Evolutionary conservation across 2,113 vertebrate species (phyloP).

Genomic region (Callionymus lyra): DNA sequence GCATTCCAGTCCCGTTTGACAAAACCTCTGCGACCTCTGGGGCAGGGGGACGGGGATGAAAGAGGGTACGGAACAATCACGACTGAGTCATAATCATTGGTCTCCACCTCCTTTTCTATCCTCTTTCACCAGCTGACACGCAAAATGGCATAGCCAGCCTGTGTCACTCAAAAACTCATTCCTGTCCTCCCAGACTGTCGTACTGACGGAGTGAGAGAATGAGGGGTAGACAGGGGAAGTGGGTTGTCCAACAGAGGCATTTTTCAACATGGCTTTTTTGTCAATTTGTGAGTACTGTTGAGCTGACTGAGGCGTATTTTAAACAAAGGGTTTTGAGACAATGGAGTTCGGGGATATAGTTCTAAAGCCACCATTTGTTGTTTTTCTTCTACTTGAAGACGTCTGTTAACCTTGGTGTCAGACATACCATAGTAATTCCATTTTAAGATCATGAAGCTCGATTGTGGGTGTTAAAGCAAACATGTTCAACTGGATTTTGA

Average conservation of each 20-base stretch:
- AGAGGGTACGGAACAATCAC: constrained; percentile 36
- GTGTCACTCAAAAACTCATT: constrained; percentile 69
- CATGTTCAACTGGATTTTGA: too few relatives aligned
- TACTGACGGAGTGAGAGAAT: constrained; percentile 47
- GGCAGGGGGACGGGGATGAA: constrained; percentile 7
- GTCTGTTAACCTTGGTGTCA: too few relatives aligned
- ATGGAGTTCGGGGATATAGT: too few relatives aligned
- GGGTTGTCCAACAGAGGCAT: constrained; percentile 28
- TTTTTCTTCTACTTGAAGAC: too few relatives aligned
- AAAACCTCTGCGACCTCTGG: constrained; percentile 24
- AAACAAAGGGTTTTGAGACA: constrained; percentile 16
- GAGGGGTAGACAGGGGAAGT: constrained; percentile 15
- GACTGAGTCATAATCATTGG: constrained; percentile 50
- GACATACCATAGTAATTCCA: too few relatives aligned
- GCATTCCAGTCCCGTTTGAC: too few relatives aligned
- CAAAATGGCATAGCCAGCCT: constrained; percentile 47
- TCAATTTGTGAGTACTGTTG: constrained; percentile 43
- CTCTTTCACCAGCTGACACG: constrained; percentile 46
- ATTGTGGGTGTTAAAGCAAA: too few relatives aligned
- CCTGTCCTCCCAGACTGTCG: constrained; percentile 48
- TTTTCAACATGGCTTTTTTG: constrained; percentile 51
- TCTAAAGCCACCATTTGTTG: too few relatives aligned
- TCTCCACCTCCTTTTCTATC: constrained; percentile 46
- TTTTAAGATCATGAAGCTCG: too few relatives aligned
- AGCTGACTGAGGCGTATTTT: constrained; percentile 34